Evolutionary conservation across 2,888 invertebrate species (phyloP), one percentile per base, ranked within the genome.

Genomic region (Acleris emargana): DNA sequence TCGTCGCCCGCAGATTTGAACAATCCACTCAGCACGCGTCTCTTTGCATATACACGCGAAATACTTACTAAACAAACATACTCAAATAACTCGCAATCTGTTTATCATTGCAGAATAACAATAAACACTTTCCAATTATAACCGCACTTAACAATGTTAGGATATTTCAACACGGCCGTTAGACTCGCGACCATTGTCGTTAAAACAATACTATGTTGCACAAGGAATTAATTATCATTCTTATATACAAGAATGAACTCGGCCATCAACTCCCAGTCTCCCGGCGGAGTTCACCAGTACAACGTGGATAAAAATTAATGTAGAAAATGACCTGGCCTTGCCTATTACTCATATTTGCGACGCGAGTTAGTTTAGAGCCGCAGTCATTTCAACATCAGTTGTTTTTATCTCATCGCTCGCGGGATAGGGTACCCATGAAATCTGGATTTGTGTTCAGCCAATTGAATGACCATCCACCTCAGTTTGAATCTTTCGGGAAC

Each of bases 201-300:
- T 64, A 71, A 77, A 81, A 86, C 88, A 88, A 86, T 87, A 79
- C 77, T 72, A 68, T 73, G 72, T 71, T 69, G 67, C 67, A 70
- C 71, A 71, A 73, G 74, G 77, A 78, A 77, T 80, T 77, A 74
- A 80, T 79, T 84, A 85, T 84, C 84, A 84, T 77, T 81, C 77
- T 86, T 88, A 90, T 83, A 89, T 84, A 81, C 83, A 80, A 72
- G 72, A 77, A 80, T 79, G 73, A 76, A 69, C 75, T 77, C 77
- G 72, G 73, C 62, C 70, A 78, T 38, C 38, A 38, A 4, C 73
- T 84, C 84, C 79, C 89, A 90, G 88, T 89, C 74, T 68, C 64
- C 73, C 68, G 63, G 61, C 61, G 61, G 71, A 71, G 69, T 71
- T 68, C 67, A 62, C 71, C 54, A 74, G 68, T 76, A 72, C 77